These are phyloP conservation scores for Axis porcinus DNA, from an alignment of 2,113 vertebrate species.

Conservation along the genomic window DNA sequence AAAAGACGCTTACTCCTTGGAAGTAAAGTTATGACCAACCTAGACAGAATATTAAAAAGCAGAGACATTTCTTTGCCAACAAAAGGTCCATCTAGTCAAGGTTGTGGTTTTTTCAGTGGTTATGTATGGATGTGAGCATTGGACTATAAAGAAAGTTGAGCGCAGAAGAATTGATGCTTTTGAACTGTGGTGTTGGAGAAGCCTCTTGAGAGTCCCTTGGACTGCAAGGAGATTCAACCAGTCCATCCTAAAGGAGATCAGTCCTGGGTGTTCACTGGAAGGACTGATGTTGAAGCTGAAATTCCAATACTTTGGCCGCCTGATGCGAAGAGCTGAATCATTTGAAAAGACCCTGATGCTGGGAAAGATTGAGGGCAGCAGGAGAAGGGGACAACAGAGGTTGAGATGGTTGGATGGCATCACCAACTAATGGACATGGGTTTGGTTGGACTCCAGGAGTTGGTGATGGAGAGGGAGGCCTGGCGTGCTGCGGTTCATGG, in stretches of 20 bases:
- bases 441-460: background rate
- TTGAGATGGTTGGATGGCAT: background rate
- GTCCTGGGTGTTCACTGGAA: background rate
- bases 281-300: background rate
- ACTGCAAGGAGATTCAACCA: background rate
- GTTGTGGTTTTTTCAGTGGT: too few species aligned
- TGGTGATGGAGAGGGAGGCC: background rate
- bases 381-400: background rate
- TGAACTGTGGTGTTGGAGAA: too few species aligned
- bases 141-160: too few species aligned
- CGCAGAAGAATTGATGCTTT: too few species aligned
- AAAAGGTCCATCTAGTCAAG: too few species aligned
- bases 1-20: too few species aligned
- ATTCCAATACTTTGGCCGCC: background rate
- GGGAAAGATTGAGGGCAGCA: background rate
- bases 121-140: too few species aligned
- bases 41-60: too few species aligned
- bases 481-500: background rate
- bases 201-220: too few species aligned
- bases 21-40: too few species aligned
- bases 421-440: accelerated
- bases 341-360: background rate
- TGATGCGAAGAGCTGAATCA: background rate
- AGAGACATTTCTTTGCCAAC: too few species aligned
- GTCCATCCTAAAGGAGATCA: background rate